A percentile compares a stretch with the other conserved stretches of the same genome.
These are phyloP conservation scores for Campaea margaritaria DNA, from an alignment of 2,888 invertebrate species.

Conservation along the genomic window DNA sequence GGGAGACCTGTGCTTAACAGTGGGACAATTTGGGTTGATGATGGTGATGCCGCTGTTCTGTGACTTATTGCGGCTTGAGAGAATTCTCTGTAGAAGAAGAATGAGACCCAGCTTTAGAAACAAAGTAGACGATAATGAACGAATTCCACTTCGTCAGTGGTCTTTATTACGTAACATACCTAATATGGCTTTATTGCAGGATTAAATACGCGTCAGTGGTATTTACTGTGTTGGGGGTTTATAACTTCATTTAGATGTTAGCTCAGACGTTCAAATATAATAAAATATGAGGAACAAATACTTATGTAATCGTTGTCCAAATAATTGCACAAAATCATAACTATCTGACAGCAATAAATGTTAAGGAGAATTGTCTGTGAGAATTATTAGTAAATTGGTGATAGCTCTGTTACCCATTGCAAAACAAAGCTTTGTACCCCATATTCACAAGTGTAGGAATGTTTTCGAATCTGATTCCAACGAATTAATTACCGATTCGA, in stretches of 20 bases:
- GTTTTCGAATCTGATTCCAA: no score
- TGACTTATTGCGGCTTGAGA: no score
- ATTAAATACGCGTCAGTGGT: conserved; percentile 22
- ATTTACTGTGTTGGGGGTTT: conserved; percentile 10
- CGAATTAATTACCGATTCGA: no score
- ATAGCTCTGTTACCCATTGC: no score
- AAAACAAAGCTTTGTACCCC: no score
- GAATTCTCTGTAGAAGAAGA: no score
- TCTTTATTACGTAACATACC: neutral
- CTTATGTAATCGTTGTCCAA: conserved; percentile 16
- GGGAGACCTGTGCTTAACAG: no score
- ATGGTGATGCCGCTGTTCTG: no score
- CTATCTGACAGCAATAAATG: neutral
- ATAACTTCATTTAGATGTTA: conserved; percentile 1
- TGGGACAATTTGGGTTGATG: no score
- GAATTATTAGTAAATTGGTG: no score
- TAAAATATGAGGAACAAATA: neutral
- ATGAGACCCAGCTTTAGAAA: no score
- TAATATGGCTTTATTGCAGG: conserved; percentile 1
- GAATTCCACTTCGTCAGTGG: conserved; percentile 1
- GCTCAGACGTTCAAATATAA: conserved; percentile 7
- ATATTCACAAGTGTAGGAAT: no score
- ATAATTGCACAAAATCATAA: neutral
- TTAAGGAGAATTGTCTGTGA: neutral
- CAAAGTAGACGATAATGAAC: neutral